Percentiles rank a stretch among this genome's conserved stretches.
Evolutionary conservation across 1,140 invertebrate species (phyloP).

Genomic region (Ctenoplectra terminalis): DNA sequence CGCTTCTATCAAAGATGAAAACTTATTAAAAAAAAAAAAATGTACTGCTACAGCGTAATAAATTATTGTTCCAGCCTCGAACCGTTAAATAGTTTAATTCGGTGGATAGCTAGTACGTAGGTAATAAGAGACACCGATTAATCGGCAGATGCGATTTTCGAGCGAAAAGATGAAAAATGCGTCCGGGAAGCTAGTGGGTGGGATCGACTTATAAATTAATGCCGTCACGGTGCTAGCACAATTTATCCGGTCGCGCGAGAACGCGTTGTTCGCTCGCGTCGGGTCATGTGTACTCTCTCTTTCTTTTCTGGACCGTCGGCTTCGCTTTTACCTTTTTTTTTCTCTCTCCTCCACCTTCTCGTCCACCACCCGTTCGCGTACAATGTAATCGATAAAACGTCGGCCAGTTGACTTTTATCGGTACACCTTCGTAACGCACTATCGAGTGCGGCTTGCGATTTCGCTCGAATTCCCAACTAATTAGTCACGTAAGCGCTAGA

Average conservation of each 20-base stretch:
- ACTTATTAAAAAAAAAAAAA: no score
- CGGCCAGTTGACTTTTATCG: slow-evolving; percentile 50
- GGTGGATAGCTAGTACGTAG: no score
- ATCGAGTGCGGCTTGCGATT: slow-evolving; percentile 50
- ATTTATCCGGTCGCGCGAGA: slow-evolving; percentile 4
- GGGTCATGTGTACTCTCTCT: background rate
- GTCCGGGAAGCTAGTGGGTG: no score
- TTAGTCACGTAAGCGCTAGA: slow-evolving; percentile 64
- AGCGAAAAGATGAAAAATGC: background rate
- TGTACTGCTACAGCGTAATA: no score
- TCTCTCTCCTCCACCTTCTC: no score
- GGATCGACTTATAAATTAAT: no score
- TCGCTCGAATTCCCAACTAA: slow-evolving; percentile 65
- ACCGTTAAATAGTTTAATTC: no score
- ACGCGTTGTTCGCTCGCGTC: background rate
- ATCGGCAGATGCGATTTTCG: no score
- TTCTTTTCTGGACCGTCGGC: background rate
- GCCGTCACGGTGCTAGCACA: background rate
- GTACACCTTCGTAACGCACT: slow-evolving; percentile 37
- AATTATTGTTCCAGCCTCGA: no score
- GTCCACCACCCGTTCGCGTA: background rate
- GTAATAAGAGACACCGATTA: no score
- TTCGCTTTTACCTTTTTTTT: background rate
- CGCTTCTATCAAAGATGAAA: background rate
- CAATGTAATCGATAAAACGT: slow-evolving; percentile 58